Evolutionary conservation across 2,888 invertebrate genomes (phyloP).

Genomic region (Erannis defoliaria): DNA sequence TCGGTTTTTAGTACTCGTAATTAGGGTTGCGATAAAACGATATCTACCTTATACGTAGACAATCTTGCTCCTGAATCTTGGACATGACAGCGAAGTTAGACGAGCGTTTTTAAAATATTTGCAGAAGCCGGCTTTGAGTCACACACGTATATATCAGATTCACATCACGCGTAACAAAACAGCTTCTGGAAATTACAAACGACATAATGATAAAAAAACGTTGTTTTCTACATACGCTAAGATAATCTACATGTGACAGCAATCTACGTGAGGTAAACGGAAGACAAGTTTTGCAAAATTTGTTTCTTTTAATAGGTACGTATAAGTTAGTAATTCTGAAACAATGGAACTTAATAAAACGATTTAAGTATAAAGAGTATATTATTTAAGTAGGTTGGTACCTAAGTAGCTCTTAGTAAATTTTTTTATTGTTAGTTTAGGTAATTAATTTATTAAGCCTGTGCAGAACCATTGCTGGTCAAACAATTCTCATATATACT

Average conservation of each 20-base stretch:
- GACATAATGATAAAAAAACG: constrained; percentile 52
- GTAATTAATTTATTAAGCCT: too few relatives aligned
- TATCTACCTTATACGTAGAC: constrained; percentile 59
- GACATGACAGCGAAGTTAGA: constrained; percentile 52
- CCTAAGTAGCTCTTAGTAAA: too few relatives aligned
- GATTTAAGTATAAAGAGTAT: too few relatives aligned
- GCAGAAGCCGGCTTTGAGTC: constrained; percentile 57
- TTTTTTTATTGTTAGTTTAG: too few relatives aligned
- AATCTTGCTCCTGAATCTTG: constrained; percentile 59
- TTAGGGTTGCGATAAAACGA: constrained; percentile 71
- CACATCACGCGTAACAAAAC: constrained; percentile 67
- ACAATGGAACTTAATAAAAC: not conserved
- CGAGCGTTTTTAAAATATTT: constrained; percentile 55
- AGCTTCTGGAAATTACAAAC: constrained; percentile 74
- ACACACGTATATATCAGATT: constrained; percentile 62
- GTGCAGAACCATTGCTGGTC: too few relatives aligned
- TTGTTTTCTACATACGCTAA: constrained; percentile 4
- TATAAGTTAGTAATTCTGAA: not conserved
- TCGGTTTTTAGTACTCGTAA: constrained; percentile 73
- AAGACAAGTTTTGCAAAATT: not conserved
- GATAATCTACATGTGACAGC: constrained; percentile 38
- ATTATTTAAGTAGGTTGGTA: too few relatives aligned
- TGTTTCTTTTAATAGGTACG: not conserved
- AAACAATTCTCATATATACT: too few relatives aligned
- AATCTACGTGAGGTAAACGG: constrained; percentile 65